Conservation (phyloP, 2,888 invertebrate genomes). For the Noctua janthe region DNA sequence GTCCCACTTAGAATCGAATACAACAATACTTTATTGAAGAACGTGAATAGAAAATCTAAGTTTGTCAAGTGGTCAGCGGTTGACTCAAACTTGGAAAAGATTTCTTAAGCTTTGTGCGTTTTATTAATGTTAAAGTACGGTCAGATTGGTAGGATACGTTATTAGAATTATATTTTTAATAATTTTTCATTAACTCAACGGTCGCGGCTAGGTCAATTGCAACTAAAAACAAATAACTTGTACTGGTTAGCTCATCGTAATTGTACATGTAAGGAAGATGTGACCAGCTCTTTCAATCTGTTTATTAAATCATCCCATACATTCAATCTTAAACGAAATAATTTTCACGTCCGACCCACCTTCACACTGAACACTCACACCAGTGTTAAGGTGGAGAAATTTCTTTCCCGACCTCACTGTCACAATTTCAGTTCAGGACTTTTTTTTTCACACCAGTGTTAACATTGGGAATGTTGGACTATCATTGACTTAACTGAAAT, state of each 20-base stretch:
- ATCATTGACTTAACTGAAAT: background rate
- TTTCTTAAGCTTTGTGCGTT: background rate
- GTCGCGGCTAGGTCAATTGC: no score
- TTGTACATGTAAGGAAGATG: background rate
- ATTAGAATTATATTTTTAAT: no score
- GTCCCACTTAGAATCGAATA: conserved; percentile 44
- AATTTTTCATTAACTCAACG: background rate
- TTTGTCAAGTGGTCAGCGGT: conserved; percentile 9
- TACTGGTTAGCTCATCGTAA: background rate
- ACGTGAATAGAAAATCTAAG: conserved; percentile 57
- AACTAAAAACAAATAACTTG: background rate
- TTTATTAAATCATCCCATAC: no score
- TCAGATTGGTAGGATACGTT: no score
- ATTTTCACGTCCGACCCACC: no score
- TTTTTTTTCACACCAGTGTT: no score
- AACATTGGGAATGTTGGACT: background rate
- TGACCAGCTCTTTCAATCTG: no score
- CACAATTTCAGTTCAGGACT: no score
- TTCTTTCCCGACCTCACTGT: no score
- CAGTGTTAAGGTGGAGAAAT: no score
- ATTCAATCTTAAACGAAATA: background rate
- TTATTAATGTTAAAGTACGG: background rate
- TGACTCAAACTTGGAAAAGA: conserved; percentile 11
- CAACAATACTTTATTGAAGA: conserved; percentile 56
- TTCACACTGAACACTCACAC: no score